phyloP scores from a whole-genome alignment of 2,113 vertebrate genomes.

The Todiramphus chloris region DNA sequence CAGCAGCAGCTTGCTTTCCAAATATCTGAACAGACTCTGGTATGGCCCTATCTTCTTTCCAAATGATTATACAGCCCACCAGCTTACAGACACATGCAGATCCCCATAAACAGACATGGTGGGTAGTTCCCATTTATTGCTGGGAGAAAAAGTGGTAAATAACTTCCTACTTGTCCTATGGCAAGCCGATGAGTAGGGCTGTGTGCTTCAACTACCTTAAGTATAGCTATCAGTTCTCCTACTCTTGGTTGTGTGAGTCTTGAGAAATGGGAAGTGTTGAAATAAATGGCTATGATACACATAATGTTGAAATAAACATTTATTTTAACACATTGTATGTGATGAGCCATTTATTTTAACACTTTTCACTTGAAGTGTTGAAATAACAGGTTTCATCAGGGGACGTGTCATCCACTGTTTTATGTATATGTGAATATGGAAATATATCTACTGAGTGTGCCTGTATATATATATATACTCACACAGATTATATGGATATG shows the following conservation, averaged over 20 bases:
- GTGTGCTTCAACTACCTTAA: constrained; percentile 41
- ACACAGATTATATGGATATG: not conserved
- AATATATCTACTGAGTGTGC: constrained; percentile 66
- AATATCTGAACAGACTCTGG: not conserved
- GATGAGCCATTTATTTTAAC: constrained; percentile 82
- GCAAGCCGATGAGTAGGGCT: constrained; percentile 4
- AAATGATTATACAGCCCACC: not conserved
- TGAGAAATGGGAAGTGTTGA: constrained; percentile 72
- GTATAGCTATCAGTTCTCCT: constrained; percentile 47
- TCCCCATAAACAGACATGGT: not conserved
- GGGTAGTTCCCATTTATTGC: constrained; percentile 42
- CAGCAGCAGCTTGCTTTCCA: not conserved
- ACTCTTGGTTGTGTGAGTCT: constrained; percentile 55
- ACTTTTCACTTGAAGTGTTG: constrained; percentile 79
- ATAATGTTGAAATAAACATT: constrained; percentile 78
- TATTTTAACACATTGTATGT: constrained; percentile 81
- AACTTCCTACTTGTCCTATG: constrained; percentile 1
- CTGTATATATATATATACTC: not conserved
- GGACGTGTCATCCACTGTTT: constrained; percentile 77
- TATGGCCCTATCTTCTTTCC: not conserved
- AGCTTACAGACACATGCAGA: not conserved
- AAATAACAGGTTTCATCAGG: constrained; percentile 80
- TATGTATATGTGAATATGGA: constrained; percentile 79
- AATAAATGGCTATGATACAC: constrained; percentile 77
- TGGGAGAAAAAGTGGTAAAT: not conserved